Conservation (phyloP, 2,797 vertebrate genomes). For the Cuniculus paca region DNA sequence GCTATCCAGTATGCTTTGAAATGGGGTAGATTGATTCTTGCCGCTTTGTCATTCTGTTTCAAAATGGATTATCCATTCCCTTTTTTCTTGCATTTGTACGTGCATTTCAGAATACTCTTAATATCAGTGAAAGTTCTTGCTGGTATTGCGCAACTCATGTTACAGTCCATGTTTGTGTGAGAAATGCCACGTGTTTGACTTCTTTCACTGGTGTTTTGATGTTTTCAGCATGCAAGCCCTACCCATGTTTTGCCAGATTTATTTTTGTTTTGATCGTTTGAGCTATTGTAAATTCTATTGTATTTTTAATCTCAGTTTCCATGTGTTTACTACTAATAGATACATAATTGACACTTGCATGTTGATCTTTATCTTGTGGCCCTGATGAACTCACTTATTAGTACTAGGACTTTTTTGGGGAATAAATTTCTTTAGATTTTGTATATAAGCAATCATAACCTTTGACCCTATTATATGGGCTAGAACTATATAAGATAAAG, state of each 20-base stretch:
- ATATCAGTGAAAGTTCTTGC: neutral
- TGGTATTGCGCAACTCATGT: neutral
- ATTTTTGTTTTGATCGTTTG: neutral
- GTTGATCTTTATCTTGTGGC: neutral
- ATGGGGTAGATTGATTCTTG: neutral
- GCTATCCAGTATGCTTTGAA: neutral
- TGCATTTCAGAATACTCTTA: neutral
- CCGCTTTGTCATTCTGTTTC: neutral
- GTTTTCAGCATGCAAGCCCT: neutral
- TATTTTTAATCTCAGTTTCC: neutral
- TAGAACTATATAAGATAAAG: neutral
- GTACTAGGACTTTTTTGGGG: neutral
- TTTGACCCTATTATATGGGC: neutral
- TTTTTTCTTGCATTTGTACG: neutral
- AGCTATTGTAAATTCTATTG: neutral
- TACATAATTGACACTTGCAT: neutral
- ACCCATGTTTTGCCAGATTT: neutral
- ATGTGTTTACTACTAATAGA: neutral
- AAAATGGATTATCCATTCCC: neutral
- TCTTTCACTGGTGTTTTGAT: neutral
- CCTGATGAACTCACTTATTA: neutral
- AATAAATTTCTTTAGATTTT: neutral
- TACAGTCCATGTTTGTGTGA: neutral
- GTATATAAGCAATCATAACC: neutral
- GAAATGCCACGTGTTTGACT: neutral